phyloP scores from a whole-genome alignment of 2,113 vertebrate genomes.

The Lampris megalopsis region DNA sequence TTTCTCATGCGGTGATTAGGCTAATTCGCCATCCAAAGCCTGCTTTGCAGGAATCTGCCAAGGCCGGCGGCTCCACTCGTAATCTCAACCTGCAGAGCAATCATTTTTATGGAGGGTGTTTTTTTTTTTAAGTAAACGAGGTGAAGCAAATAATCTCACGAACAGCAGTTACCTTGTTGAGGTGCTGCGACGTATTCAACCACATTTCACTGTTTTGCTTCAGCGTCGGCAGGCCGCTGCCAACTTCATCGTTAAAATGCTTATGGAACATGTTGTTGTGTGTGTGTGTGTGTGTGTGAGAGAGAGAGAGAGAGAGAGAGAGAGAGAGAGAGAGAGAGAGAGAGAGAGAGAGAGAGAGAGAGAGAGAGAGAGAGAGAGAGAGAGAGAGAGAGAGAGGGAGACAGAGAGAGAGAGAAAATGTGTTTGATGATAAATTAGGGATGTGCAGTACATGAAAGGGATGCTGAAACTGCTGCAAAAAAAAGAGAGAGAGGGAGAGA shows the following conservation, averaged over 20 bases:
- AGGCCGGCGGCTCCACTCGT: constrained; percentile 61
- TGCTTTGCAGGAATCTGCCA: constrained; percentile 72
- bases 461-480: constrained; percentile 59
- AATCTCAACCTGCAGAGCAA: constrained; percentile 68
- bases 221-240: constrained; percentile 19
- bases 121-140: constrained; percentile 70
- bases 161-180: constrained; percentile 60
- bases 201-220: constrained; percentile 26
- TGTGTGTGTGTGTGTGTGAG: no score
- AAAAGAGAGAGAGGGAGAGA: not conserved
- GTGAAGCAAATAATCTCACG: constrained; percentile 72
- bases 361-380: no score
- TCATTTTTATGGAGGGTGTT: constrained; percentile 65
- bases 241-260: no score
- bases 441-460: constrained; percentile 37
- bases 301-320: no score
- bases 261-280: no score
- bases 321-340: no score
- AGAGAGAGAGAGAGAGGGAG: no score
- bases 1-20: constrained; percentile 54
- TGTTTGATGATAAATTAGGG: no score
- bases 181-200: constrained; percentile 38
- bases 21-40: constrained; percentile 71
- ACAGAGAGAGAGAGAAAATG: no score
- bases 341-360: no score